Evolutionary conservation across 2,797 vertebrate genomes (phyloP), one percentile per base, ranked within the genome.

Genomic region (Aeoliscus strigatus): DNA sequence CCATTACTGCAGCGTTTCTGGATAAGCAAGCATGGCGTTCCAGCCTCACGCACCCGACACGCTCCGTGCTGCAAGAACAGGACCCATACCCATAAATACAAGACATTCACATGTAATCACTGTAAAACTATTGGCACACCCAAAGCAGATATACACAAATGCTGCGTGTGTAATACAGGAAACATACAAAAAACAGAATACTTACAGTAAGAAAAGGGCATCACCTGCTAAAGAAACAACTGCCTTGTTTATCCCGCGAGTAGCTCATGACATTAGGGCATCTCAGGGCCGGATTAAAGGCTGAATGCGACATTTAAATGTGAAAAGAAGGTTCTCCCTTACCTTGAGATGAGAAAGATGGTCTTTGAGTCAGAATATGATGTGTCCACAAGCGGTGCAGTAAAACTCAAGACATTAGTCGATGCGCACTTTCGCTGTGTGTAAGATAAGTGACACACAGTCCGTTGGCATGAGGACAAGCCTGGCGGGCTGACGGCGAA

Each of bases 101-200:
- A 53, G 50, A 53, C 55, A 73, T 80, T 79, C 79, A 82, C 76
- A 61, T 58, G 59, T 75, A 79, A 82, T 81, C 50, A 68, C 60
- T 58, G 33, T 67, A 32, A 64, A 72, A 61, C 44, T 29, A 60
- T 72, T 78, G 73, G 61, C 64, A 52, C 39, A 35, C 27, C 25
- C 10, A 4, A 25, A 16, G 64, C 56, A 67, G 73, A 81, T 74
- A 78, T 54, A 61, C 36, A 57, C 32, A 61, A 56, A 38, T 53
- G 51, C 45, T 62, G 49, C 12, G 42, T 50, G 33, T 56, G 42
- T 62, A 76, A 77, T 27, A 10, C 34, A 51, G 38, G 9, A 73
- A 63, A 39, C 8, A 32, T 11, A n/a, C n/a, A n/a, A n/a, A n/a
- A n/a, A n/a, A n/a, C n/a, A n/a, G n/a, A 64, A 69, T 77, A 27